Evolutionary conservation across 2,797 vertebrate species (phyloP).

Genomic region (Dromococcyx pavoninus): DNA sequence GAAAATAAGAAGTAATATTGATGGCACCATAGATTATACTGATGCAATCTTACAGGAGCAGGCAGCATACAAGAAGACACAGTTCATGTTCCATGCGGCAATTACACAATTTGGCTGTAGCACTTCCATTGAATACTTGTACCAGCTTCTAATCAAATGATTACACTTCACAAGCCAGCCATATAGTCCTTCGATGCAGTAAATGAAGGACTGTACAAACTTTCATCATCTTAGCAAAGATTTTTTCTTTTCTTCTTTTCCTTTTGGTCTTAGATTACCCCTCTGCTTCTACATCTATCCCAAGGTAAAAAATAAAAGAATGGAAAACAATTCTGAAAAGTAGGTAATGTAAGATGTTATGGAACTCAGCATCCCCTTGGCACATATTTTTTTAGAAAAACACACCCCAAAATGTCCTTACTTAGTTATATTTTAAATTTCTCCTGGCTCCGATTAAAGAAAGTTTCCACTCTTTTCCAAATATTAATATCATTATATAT

Average conservation of each 20-base stretch:
- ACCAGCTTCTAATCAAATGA: conserved; percentile 61
- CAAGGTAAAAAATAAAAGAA: background rate
- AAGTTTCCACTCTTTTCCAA: background rate
- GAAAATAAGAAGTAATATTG: conserved; percentile 23
- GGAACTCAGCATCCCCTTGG: background rate
- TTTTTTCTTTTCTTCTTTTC: background rate
- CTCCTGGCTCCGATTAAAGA: background rate
- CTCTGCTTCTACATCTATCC: background rate
- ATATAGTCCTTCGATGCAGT: conserved; percentile 13
- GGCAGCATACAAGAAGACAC: conserved; percentile 40
- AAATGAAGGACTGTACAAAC: conserved; percentile 36
- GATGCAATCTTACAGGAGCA: conserved; percentile 27
- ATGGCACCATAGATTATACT: conserved; percentile 14
- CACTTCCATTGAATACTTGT: conserved; percentile 37
- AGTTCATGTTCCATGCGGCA: conserved; percentile 63
- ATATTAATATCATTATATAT: background rate
- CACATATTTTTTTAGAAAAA: background rate
- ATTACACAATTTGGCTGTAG: conserved; percentile 57
- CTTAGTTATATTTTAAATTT: background rate
- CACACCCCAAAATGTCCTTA: background rate
- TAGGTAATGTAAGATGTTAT: background rate
- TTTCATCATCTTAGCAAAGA: background rate
- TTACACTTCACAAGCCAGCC: conserved; percentile 48
- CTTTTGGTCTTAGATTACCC: background rate
- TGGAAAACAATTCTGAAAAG: background rate